Percentiles rank a stretch among this genome's conserved stretches.
phyloP scores from a whole-genome alignment of 2,797 vertebrate genomes.

The Limosa lapponica region DNA sequence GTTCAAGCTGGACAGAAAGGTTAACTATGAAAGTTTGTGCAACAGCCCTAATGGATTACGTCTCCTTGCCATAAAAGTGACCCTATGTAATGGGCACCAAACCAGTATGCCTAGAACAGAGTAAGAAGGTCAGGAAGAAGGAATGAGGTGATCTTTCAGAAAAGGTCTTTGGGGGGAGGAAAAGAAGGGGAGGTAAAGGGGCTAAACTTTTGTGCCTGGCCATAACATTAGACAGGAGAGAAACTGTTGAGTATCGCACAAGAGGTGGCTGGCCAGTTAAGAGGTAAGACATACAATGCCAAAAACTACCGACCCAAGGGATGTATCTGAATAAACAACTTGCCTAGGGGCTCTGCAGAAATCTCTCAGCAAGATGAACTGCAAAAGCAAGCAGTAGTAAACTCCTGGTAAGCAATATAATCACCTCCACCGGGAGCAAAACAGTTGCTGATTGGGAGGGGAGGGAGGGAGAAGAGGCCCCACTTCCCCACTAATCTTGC shows the following conservation, averaged over 20 bases:
- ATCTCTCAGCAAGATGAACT: not conserved
- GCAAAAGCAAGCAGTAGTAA: not conserved
- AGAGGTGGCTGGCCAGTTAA: not conserved
- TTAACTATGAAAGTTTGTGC: not conserved
- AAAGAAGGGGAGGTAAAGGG: not conserved
- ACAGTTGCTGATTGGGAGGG: rapidly evolving
- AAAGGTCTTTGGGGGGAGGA: rapidly evolving
- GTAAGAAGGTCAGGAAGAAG: not conserved
- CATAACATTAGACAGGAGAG: not conserved
- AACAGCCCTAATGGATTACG: not conserved
- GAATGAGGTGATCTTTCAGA: not conserved
- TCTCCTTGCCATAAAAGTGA: not conserved
- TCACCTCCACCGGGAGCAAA: not conserved
- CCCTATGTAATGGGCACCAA: not conserved
- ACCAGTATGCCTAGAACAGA: not conserved
- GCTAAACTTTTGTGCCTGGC: not conserved
- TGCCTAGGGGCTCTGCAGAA: not conserved
- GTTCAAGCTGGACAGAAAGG: not conserved
- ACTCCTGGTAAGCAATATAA: not conserved
- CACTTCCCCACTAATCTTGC: not conserved
- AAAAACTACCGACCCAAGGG: not conserved
- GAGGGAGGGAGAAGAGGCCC: not conserved
- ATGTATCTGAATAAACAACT: not conserved
- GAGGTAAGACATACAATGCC: not conserved
- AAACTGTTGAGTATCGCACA: not conserved